A percentile compares a stretch with the other conserved stretches of the same genome.
Conservation (phyloP, 1,140 invertebrate species). For the Tetramorium parvispinum region DNA sequence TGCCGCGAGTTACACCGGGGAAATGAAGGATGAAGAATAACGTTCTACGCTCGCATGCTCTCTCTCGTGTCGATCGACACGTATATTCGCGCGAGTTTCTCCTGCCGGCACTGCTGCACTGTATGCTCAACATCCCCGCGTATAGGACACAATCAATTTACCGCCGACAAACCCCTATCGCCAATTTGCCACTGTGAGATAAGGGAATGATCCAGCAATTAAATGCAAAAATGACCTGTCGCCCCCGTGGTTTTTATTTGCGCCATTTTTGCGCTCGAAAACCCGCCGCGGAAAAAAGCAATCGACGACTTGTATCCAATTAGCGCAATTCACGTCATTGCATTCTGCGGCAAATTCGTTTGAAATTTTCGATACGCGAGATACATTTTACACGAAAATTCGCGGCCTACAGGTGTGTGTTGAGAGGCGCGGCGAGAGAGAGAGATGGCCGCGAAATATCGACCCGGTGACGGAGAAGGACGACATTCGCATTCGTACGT, state of each 20-base stretch:
- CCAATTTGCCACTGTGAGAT: conserved; percentile 54
- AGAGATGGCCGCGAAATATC: not conserved
- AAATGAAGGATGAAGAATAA: conserved; percentile 37
- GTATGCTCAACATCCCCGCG: conserved; percentile 34
- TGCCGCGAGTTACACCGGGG: not conserved
- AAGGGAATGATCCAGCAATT: conserved; percentile 58
- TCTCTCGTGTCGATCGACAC: not conserved
- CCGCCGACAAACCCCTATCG: conserved; percentile 52
- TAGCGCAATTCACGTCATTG: conserved; percentile 48
- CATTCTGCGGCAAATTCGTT: conserved; percentile 36
- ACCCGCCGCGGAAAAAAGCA: conserved; percentile 27
- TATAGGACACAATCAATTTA: conserved; percentile 51
- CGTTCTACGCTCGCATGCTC: not conserved
- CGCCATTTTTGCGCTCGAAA: conserved; percentile 31
- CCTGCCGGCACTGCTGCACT: not conserved
- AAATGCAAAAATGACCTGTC: conserved; percentile 58
- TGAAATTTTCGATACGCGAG: conserved; percentile 41
- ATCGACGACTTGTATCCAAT: conserved; percentile 59
- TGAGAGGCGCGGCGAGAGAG: not conserved
- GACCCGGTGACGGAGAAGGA: not conserved
- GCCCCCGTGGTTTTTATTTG: conserved; percentile 44
- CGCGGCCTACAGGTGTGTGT: not conserved
- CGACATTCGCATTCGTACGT: not conserved
- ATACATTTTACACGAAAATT: conserved; percentile 13
- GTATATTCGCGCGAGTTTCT: not conserved